phyloP scores from a whole-genome alignment of 2,888 invertebrate genomes.

The Sepioteuthis lessoniana region DNA sequence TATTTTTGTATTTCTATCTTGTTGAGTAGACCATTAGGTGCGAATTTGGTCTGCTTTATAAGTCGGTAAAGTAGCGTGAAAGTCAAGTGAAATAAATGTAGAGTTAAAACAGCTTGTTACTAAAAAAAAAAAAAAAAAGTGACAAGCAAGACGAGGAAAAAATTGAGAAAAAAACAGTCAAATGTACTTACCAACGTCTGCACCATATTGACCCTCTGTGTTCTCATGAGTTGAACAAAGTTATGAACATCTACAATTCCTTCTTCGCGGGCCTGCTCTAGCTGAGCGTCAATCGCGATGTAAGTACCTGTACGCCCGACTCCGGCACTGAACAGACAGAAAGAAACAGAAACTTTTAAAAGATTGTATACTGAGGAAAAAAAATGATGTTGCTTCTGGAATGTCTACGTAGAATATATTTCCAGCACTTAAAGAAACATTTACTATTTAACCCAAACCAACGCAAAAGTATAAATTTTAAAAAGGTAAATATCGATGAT shows the following conservation, averaged over 20 bases:
- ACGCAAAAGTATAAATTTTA: no score
- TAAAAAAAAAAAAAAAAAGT: neutral
- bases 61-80: no score
- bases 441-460: no score
- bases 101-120: neutral
- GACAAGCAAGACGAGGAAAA: neutral
- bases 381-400: no score
- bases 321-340: constrained; percentile 68
- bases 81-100: constrained; percentile 26
- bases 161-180: neutral
- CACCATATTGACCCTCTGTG: constrained; percentile 74
- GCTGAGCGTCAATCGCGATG: constrained; percentile 72
- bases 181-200: constrained; percentile 68
- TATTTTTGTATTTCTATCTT: no score
- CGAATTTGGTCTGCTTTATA: no score
- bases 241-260: constrained; percentile 72
- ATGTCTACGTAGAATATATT: no score
- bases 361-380: neutral
- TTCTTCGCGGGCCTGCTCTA: constrained; percentile 72
- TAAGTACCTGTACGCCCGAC: constrained; percentile 74
- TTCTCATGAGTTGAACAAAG: constrained; percentile 72
- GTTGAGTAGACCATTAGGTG: no score
- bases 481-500: no score
- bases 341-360: neutral
- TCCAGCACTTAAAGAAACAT: no score